phyloP scores from a whole-genome alignment of 2,888 invertebrate genomes.

The Ferdinandea cuprea region DNA sequence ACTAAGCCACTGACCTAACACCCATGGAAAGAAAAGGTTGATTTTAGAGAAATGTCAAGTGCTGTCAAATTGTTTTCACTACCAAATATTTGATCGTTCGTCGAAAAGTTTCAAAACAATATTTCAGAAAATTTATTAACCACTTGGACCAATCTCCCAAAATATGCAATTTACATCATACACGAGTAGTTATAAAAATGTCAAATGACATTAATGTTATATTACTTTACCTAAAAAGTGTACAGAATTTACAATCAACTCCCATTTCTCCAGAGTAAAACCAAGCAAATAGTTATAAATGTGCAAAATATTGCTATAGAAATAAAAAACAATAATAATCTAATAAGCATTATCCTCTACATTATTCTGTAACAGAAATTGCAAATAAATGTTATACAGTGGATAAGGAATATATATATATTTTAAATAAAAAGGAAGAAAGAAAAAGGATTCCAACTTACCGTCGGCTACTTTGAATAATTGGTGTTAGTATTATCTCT shows the following conservation, averaged over 20 bases:
- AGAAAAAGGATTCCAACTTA: conserved; percentile 79
- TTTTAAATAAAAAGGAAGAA: not conserved
- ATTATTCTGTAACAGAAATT: not conserved
- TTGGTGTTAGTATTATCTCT: conserved; percentile 84
- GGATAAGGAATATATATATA: not conserved
- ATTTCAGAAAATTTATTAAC: too few relatives aligned
- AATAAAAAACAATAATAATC: not conserved
- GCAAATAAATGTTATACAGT: not conserved
- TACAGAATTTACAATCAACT: not conserved
- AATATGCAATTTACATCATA: too few relatives aligned
- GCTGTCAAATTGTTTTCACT: too few relatives aligned
- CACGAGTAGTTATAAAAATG: too few relatives aligned
- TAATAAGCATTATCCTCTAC: not conserved
- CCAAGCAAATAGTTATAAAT: not conserved
- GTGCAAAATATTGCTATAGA: not conserved
- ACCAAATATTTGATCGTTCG: too few relatives aligned
- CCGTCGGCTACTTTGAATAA: conserved; percentile 84
- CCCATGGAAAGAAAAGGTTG: too few relatives aligned
- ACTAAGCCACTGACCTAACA: too few relatives aligned
- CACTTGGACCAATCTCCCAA: too few relatives aligned
- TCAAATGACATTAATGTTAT: too few relatives aligned
- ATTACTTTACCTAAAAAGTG: not conserved
- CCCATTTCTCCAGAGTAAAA: not conserved
- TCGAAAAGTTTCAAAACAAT: too few relatives aligned
- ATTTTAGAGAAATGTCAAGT: too few relatives aligned